Percentiles rank a stretch among this genome's conserved stretches.
Conservation (phyloP, 2,797 vertebrate genomes). For the Zalophus californianus region DNA sequence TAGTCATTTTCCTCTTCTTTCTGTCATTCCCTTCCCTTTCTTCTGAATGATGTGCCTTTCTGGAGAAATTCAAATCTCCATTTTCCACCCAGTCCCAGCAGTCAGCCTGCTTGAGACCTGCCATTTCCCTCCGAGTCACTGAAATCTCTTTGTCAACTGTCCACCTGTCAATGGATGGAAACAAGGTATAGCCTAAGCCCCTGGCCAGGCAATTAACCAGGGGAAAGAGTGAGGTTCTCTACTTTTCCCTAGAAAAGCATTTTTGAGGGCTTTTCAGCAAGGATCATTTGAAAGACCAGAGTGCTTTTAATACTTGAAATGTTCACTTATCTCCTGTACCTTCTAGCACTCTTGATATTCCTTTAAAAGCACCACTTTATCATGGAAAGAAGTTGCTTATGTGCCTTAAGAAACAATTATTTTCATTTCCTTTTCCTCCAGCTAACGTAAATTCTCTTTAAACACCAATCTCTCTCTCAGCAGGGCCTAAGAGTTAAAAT, state of each 20-base stretch:
- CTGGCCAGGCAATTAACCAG: constrained; percentile 57
- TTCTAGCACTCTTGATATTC: constrained; percentile 47
- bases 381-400: constrained; percentile 48
- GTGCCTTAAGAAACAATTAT: constrained; percentile 32
- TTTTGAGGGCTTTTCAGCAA: constrained; percentile 56
- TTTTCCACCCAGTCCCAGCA: constrained; percentile 18
- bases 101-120: background rate
- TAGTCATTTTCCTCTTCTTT: constrained; percentile 40
- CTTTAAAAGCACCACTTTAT: constrained; percentile 51
- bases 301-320: constrained; percentile 68
- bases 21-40: background rate
- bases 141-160: constrained; percentile 91
- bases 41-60: constrained; percentile 22
- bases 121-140: constrained; percentile 48
- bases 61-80: constrained; percentile 26
- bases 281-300: constrained; percentile 51
- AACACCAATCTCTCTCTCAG: background rate
- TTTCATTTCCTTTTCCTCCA: constrained; percentile 59
- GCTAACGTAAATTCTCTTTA: constrained; percentile 39
- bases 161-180: constrained; percentile 95
- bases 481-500: background rate
- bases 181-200: constrained; percentile 56
- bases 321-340: constrained; percentile 53
- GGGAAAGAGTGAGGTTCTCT: constrained; percentile 41
- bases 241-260: background rate